A percentile compares a stretch with the other conserved stretches of the same genome.
Evolutionary conservation across 1,140 invertebrate species (phyloP).

Genomic region (Listronotus bonariensis): DNA sequence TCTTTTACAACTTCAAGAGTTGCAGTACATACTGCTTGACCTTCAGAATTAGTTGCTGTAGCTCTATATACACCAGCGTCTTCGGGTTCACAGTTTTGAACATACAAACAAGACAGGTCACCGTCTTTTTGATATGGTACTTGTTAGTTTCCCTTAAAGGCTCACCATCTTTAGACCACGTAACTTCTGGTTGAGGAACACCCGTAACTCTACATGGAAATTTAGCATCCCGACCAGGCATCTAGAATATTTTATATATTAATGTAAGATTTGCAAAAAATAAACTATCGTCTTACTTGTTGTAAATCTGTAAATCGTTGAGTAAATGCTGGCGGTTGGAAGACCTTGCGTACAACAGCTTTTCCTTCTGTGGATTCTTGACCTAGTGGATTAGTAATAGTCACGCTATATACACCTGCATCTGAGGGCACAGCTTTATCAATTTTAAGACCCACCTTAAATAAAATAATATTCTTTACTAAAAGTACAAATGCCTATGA

Average conservation of each 20-base stretch:
- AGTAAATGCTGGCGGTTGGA: conserved; percentile 77
- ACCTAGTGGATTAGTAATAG: conserved; percentile 75
- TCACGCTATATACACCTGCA: conserved; percentile 77
- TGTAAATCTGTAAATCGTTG: conserved; percentile 84
- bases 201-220: conserved; percentile 82
- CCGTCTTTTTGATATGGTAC: conserved; percentile 79
- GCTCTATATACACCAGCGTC: conserved; percentile 81
- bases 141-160: conserved; percentile 71
- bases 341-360: conserved; percentile 77
- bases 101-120: conserved; percentile 75
- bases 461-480: background rate
- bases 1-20: conserved; percentile 77
- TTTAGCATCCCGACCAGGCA: conserved; percentile 77
- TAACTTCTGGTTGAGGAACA: conserved; percentile 82
- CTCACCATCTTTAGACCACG: conserved; percentile 81
- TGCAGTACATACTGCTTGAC: conserved; percentile 76
- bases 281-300: conserved; percentile 62
- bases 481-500: conserved; percentile 1
- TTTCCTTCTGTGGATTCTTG: conserved; percentile 70
- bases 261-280: background rate
- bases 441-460: conserved; percentile 74
- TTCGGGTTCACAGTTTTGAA: conserved; percentile 67
- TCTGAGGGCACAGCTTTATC: conserved; percentile 71
- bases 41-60: conserved; percentile 78
- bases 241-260: conserved; percentile 51